These are phyloP conservation scores for Clivina fossor DNA, from an alignment of 2,888 invertebrate genomes.

Conservation along the genomic window DNA sequence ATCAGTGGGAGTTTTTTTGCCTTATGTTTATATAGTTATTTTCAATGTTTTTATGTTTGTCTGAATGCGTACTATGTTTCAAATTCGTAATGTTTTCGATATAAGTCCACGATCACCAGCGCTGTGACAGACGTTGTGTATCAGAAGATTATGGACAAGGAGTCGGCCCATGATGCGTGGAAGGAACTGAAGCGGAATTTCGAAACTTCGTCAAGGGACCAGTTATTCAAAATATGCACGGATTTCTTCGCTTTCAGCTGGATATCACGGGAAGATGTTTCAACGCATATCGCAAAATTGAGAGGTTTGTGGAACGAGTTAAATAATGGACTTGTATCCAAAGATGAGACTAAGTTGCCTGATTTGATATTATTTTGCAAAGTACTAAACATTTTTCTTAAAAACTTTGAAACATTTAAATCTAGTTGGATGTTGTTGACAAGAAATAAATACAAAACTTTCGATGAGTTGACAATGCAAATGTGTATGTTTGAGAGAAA, in stretches of 20 bases:
- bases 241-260: conserved; percentile 29
- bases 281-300: conserved; percentile 42
- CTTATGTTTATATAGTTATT: too few species aligned
- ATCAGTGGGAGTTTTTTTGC: too few species aligned
- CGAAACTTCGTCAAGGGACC: conserved; percentile 30
- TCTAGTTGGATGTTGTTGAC: conserved; percentile 44
- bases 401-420: conserved; percentile 32
- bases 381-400: conserved; percentile 39
- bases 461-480: conserved; percentile 40
- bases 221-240: conserved; percentile 31
- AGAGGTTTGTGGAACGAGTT: conserved; percentile 42
- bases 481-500: conserved; percentile 41
- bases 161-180: conserved; percentile 30
- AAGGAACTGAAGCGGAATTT: conserved; percentile 26
- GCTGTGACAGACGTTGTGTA: conserved; percentile 43
- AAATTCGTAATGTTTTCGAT: too few species aligned
- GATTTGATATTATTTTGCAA: conserved; percentile 42
- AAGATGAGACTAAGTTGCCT: conserved; percentile 38
- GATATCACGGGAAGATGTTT: conserved; percentile 35
- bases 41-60: too few species aligned
- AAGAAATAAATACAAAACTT: conserved; percentile 39
- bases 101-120: conserved; percentile 43
- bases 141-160: conserved; percentile 39
- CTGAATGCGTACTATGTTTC: too few species aligned
- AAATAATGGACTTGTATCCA: conserved; percentile 41